Evolutionary conservation across 2,797 vertebrate genomes (phyloP).

Genomic region (Botia almorhae): DNA sequence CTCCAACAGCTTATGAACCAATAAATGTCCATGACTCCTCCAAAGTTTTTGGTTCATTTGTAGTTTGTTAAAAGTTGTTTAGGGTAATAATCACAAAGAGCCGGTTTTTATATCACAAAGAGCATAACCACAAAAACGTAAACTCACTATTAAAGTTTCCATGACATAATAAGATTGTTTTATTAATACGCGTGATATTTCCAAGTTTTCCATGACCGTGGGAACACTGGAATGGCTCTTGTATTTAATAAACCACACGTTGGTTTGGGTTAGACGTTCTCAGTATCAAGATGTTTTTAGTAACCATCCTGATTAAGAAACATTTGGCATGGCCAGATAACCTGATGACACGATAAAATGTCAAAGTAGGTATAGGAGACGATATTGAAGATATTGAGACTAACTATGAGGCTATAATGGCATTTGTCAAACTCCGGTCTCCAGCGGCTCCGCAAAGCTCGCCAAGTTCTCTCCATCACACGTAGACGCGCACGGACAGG

Average conservation of each 20-base stretch:
- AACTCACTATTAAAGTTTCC: not conserved
- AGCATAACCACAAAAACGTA: not conserved
- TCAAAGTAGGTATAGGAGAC: too few species aligned
- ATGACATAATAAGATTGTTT: not conserved
- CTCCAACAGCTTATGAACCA: too few species aligned
- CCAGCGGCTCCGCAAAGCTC: not conserved
- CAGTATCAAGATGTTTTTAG: not conserved
- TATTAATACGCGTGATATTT: not conserved
- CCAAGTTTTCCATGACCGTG: not conserved
- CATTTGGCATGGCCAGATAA: not conserved
- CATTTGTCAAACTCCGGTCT: not conserved
- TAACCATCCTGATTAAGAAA: not conserved
- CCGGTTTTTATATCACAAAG: not conserved
- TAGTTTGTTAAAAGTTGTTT: too few species aligned
- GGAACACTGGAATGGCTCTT: not conserved
- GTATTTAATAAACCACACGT: not conserved
- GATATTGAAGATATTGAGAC: not conserved
- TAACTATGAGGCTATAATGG: not conserved
- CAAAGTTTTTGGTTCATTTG: not conserved
- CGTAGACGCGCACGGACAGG: constrained; percentile 4
- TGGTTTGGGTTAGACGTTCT: not conserved
- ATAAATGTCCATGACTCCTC: not conserved
- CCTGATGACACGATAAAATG: not conserved
- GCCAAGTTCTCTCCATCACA: constrained; percentile 17
- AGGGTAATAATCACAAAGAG: not conserved